phyloP scores from a whole-genome alignment of 1,140 invertebrate genomes.

The Goniozus legneri region DNA sequence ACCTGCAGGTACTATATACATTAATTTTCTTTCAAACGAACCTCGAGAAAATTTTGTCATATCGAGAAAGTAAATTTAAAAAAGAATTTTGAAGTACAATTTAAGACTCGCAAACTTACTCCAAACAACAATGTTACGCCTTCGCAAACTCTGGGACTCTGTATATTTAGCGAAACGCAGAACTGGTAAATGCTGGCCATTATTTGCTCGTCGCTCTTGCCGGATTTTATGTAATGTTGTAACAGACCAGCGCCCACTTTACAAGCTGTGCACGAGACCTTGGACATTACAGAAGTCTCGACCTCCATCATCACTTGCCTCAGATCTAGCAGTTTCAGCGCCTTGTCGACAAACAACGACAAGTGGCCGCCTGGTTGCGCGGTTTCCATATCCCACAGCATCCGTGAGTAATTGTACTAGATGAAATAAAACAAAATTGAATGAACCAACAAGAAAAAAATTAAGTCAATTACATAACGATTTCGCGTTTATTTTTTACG shows the following conservation, averaged over 20 bases:
- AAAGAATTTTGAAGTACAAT: conserved; percentile 7
- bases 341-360: conserved; percentile 76
- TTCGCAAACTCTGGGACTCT: conserved; percentile 80
- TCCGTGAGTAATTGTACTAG: conserved; percentile 57
- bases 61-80: conserved; percentile 3
- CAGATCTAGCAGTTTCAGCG: conserved; percentile 74
- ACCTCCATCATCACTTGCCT: conserved; percentile 82
- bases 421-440: not conserved
- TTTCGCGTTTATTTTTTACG: too few relatives aligned
- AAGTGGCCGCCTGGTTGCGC: conserved; percentile 63
- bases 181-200: conserved; percentile 80
- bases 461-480: not conserved
- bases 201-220: conserved; percentile 82
- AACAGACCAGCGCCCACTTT: conserved; percentile 80
- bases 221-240: conserved; percentile 79
- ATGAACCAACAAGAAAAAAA: not conserved
- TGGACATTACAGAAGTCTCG: conserved; percentile 86
- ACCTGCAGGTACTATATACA: too few relatives aligned
- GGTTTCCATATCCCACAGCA: conserved; percentile 69
- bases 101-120: conserved; percentile 59
- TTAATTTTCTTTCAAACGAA: too few relatives aligned
- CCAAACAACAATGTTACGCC: conserved; percentile 82
- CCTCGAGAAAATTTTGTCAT: not conserved
- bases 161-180: conserved; percentile 80
- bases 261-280: conserved; percentile 86